These are phyloP conservation scores for Oscheius onirici DNA, from an alignment of 2,888 invertebrate genomes.

Conservation along the genomic window DNA sequence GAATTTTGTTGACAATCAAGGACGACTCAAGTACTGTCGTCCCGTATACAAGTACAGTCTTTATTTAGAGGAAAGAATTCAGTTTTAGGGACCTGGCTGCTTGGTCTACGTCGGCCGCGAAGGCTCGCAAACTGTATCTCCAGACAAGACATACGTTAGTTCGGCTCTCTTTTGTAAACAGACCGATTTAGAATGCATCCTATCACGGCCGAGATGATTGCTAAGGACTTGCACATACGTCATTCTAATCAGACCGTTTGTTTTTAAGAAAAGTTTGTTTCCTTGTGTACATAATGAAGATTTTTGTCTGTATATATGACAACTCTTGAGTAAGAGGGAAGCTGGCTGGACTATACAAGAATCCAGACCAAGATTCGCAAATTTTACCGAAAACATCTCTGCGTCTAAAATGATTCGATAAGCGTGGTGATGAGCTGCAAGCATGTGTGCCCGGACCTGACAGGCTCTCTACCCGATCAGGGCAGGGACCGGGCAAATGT, in stretches of 20 bases:
- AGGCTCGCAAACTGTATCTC: slow-evolving; percentile 52
- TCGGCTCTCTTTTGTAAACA: slow-evolving; percentile 8
- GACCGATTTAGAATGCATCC: slow-evolving; percentile 48
- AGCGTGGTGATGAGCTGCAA: too few species aligned
- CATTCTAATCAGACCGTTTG: slow-evolving; percentile 58
- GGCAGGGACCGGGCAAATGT: too few species aligned
- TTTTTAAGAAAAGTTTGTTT: slow-evolving; percentile 38
- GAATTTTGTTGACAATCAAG: slow-evolving; percentile 84
- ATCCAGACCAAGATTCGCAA: too few species aligned
- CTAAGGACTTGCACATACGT: slow-evolving; percentile 58
- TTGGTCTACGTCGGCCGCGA: slow-evolving; percentile 50
- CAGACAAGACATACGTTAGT: slow-evolving; percentile 30
- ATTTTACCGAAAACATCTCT: too few species aligned
- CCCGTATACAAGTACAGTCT: slow-evolving; percentile 79
- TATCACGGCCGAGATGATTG: slow-evolving; percentile 62
- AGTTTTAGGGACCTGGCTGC: slow-evolving; percentile 49
- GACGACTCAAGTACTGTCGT: slow-evolving; percentile 89
- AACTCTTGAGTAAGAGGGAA: too few species aligned
- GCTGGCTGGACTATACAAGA: too few species aligned
- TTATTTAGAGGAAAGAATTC: not conserved
- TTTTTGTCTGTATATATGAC: too few species aligned
- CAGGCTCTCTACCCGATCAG: too few species aligned
- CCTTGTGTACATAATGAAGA: not conserved
- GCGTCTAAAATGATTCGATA: too few species aligned
- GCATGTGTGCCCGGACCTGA: too few species aligned